phyloP scores from a whole-genome alignment of 2,888 invertebrate genomes.

The Cynaeus angustus region DNA sequence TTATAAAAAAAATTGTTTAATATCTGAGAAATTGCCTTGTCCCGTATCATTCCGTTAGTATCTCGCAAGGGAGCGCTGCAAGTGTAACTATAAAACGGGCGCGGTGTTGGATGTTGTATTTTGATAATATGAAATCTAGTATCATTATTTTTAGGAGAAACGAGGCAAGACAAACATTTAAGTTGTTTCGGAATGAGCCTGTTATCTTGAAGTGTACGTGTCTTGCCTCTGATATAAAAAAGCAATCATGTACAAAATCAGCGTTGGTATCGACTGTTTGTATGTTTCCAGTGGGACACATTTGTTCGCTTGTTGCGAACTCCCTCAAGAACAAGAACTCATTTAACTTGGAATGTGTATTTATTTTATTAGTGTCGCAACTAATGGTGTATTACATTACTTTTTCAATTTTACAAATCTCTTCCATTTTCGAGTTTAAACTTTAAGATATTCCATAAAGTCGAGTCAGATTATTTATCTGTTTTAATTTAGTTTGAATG shows the following conservation, averaged over 20 bases:
- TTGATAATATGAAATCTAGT: slow-evolving; percentile 64
- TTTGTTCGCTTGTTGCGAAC: slow-evolving; percentile 70
- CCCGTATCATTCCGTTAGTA: not conserved
- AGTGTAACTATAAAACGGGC: slow-evolving; percentile 56
- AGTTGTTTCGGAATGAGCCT: slow-evolving; percentile 70
- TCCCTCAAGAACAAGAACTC: slow-evolving; percentile 71
- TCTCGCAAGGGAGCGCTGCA: slow-evolving; percentile 6
- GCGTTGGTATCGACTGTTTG: slow-evolving; percentile 71
- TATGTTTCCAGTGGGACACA: slow-evolving; percentile 72
- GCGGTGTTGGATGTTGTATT: slow-evolving; percentile 26
- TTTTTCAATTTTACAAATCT: slow-evolving; percentile 57
- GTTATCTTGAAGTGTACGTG: slow-evolving; percentile 72
- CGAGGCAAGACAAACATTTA: slow-evolving; percentile 70
- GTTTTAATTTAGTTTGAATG: slow-evolving; percentile 30
- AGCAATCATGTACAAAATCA: slow-evolving; percentile 73
- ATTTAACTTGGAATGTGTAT: slow-evolving; percentile 73
- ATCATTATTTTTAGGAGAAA: slow-evolving; percentile 69
- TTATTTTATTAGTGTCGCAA: slow-evolving; percentile 71
- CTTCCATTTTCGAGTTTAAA: slow-evolving; percentile 45
- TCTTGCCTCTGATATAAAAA: slow-evolving; percentile 72
- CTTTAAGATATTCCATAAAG: not conserved
- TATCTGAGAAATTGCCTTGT: not conserved
- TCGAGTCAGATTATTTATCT: not conserved
- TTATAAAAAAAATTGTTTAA: not conserved
- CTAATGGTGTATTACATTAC: slow-evolving; percentile 70